Conservation (phyloP, 2,113 vertebrate species). For the Thermophis baileyi region DNA sequence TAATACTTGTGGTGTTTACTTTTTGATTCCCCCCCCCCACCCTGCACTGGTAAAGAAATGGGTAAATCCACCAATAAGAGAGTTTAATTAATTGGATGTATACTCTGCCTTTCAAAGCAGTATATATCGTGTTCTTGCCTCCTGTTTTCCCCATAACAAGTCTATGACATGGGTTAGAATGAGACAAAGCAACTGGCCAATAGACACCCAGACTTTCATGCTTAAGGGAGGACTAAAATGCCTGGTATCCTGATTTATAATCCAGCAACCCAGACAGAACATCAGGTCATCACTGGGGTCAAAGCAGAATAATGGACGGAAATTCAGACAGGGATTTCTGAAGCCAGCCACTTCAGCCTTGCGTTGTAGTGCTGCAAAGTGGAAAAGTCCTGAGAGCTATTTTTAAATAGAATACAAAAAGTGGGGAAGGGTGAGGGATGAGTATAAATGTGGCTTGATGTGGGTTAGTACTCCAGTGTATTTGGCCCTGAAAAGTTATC, state of each 20-base stretch:
- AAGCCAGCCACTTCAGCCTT: background rate
- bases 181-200: background rate
- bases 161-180: background rate
- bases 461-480: background rate
- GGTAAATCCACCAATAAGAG: background rate
- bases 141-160: background rate
- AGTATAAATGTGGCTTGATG: background rate
- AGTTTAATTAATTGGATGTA: background rate
- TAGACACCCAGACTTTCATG: background rate
- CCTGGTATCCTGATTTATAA: background rate
- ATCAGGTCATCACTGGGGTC: background rate
- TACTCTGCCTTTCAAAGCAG: background rate
- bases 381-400: background rate
- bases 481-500: background rate
- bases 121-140: background rate
- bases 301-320: background rate
- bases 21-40: too few species aligned
- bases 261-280: background rate
- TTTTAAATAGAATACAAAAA: background rate
- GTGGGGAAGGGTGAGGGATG: background rate
- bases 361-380: background rate
- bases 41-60: background rate
- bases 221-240: background rate
- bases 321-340: background rate
- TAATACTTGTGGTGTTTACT: background rate